Evolutionary conservation across 2,113 vertebrate genomes (phyloP).

Genomic region (Deroptyus accipitrinus): DNA sequence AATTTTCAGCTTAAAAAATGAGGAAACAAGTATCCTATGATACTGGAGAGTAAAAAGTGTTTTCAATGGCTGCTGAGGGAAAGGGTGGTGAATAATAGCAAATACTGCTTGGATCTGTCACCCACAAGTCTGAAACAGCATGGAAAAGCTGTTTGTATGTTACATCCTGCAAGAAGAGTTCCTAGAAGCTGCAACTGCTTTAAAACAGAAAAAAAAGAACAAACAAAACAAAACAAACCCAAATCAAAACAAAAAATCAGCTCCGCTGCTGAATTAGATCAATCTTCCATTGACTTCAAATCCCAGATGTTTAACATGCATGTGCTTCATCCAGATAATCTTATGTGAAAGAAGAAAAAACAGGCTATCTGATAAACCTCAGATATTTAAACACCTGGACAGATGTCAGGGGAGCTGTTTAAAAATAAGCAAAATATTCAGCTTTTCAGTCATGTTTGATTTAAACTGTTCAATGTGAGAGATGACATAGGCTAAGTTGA

Average conservation of each 20-base stretch:
- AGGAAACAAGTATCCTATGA: background rate
- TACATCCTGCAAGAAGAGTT: background rate
- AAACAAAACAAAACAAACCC: background rate
- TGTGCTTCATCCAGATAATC: background rate
- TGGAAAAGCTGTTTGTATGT: background rate
- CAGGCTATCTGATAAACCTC: background rate
- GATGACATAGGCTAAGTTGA: background rate
- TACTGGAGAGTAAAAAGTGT: background rate
- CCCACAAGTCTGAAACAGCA: background rate
- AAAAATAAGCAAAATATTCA: background rate
- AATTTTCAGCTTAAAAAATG: background rate
- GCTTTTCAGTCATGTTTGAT: background rate
- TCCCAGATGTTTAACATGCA: background rate
- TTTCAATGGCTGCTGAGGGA: background rate
- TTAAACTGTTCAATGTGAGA: background rate
- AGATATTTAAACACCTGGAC: background rate
- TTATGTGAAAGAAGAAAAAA: background rate
- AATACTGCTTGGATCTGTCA: background rate
- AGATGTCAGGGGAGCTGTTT: background rate
- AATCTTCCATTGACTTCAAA: background rate
- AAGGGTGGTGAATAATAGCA: background rate
- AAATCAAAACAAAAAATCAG: background rate
- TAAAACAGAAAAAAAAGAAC: background rate
- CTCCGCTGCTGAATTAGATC: background rate
- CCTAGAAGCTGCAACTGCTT: background rate